Percentiles rank a stretch among this genome's conserved stretches.
Evolutionary conservation across 2,113 vertebrate genomes (phyloP).

Genomic region (Anolis sagrei): DNA sequence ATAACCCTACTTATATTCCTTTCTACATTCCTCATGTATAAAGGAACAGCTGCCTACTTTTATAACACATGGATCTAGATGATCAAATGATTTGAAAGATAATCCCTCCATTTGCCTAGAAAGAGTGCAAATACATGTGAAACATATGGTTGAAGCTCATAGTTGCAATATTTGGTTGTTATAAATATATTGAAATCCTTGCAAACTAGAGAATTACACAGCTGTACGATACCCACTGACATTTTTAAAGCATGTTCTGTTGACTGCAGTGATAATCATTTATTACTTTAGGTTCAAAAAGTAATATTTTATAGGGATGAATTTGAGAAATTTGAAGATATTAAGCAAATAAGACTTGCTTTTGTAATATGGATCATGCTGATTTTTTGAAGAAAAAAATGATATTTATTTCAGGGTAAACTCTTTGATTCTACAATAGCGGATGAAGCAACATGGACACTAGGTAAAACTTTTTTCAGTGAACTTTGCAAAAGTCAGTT

Average conservation of each 20-base stretch:
- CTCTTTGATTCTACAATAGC: conserved; percentile 90
- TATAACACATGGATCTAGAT: neutral
- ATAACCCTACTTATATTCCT: neutral
- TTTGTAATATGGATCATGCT: neutral
- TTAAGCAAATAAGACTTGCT: neutral
- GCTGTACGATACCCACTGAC: neutral
- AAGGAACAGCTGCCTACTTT: neutral
- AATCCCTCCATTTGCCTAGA: neutral
- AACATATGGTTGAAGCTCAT: neutral
- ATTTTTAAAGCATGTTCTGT: rapidly evolving
- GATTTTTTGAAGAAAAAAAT: neutral
- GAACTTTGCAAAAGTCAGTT: neutral
- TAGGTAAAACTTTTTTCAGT: conserved; percentile 80
- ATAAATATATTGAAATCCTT: rapidly evolving
- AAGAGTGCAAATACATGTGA: neutral
- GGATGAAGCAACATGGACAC: conserved; percentile 95
- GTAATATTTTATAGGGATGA: rapidly evolving
- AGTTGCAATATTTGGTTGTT: rapidly evolving
- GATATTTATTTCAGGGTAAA: conserved; percentile 84
- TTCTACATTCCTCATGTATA: neutral
- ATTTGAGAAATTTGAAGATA: neutral
- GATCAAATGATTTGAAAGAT: neutral
- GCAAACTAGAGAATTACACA: neutral
- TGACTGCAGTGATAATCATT: neutral
- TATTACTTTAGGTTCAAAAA: rapidly evolving